Percentiles rank a stretch among this genome's conserved stretches.
phyloP scores from a whole-genome alignment of 2,888 invertebrate genomes.

The Pachydiplax longipennis region DNA sequence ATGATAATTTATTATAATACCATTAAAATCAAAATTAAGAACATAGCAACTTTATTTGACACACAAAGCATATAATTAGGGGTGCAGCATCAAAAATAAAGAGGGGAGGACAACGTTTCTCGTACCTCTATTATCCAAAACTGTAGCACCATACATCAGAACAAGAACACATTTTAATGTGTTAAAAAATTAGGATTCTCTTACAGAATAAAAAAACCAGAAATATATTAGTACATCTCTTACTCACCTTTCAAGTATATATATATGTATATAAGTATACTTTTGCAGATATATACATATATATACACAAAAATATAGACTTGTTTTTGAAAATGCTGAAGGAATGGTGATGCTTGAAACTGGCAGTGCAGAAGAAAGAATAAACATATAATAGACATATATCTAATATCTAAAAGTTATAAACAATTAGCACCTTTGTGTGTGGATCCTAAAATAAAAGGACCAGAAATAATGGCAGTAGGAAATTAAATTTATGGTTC shows the following conservation, averaged over 20 bases:
- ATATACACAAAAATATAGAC: conserved; percentile 24
- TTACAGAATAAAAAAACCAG: conserved; percentile 25
- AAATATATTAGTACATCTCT: conserved; percentile 36
- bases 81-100: conserved; percentile 35
- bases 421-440: conserved; percentile 44
- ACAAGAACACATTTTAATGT: conserved; percentile 45
- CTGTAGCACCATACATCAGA: conserved; percentile 44
- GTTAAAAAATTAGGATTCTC: conserved; percentile 28
- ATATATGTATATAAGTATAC: not conserved
- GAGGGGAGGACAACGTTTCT: conserved; percentile 9
- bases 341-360: conserved; percentile 42
- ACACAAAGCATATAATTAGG: conserved; percentile 41
- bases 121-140: conserved; percentile 14
- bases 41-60: conserved; percentile 34
- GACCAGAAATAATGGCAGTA: conserved; percentile 42
- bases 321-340: conserved; percentile 33
- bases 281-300: not conserved
- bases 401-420: conserved; percentile 23
- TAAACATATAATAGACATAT: conserved; percentile 15
- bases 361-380: conserved; percentile 33
- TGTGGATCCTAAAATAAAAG: conserved; percentile 29
- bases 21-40: conserved; percentile 39
- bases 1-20: conserved; percentile 6
- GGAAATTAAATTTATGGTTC: not conserved
- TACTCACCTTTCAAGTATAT: conserved; percentile 2